A percentile compares a stretch with the other conserved stretches of the same genome.
Evolutionary conservation across 2,888 invertebrate genomes (phyloP).

Genomic region (Acleris cristana): DNA sequence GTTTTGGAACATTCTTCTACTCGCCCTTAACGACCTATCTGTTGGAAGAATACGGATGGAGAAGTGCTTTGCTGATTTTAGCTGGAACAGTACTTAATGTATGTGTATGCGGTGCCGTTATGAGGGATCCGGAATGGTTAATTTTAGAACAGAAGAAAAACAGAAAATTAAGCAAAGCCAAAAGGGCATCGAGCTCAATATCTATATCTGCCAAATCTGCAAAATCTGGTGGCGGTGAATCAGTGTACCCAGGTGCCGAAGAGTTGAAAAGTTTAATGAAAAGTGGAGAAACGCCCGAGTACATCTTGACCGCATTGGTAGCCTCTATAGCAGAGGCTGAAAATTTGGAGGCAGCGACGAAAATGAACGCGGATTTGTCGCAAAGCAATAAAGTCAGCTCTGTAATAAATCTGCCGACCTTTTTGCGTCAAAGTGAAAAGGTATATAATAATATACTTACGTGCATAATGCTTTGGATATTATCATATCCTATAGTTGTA

Average conservation of each 20-base stretch:
- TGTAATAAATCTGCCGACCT: slow-evolving; percentile 91
- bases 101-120: slow-evolving; percentile 92
- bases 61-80: slow-evolving; percentile 89
- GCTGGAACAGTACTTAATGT: slow-evolving; percentile 94
- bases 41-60: slow-evolving; percentile 91
- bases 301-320: slow-evolving; percentile 85
- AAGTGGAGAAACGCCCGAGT: slow-evolving; percentile 87
- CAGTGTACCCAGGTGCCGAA: slow-evolving; percentile 86
- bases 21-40: slow-evolving; percentile 92
- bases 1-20: slow-evolving; percentile 94
- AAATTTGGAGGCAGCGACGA: slow-evolving; percentile 71
- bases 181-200: slow-evolving; percentile 78
- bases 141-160: slow-evolving; percentile 86
- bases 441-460: slow-evolving; percentile 58
- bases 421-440: slow-evolving; percentile 89
- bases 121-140: slow-evolving; percentile 95
- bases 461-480: not conserved
- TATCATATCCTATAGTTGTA: not conserved
- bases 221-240: slow-evolving; percentile 79
- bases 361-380: slow-evolving; percentile 75
- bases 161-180: slow-evolving; percentile 76
- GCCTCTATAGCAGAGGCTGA: slow-evolving; percentile 83
- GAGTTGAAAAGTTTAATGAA: slow-evolving; percentile 88
- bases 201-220: slow-evolving; percentile 75
- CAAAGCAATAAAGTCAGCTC: slow-evolving; percentile 83